Base-by-base conservation (phyloP, 2,888 invertebrate species). In the Drosophila colorata region DNA sequence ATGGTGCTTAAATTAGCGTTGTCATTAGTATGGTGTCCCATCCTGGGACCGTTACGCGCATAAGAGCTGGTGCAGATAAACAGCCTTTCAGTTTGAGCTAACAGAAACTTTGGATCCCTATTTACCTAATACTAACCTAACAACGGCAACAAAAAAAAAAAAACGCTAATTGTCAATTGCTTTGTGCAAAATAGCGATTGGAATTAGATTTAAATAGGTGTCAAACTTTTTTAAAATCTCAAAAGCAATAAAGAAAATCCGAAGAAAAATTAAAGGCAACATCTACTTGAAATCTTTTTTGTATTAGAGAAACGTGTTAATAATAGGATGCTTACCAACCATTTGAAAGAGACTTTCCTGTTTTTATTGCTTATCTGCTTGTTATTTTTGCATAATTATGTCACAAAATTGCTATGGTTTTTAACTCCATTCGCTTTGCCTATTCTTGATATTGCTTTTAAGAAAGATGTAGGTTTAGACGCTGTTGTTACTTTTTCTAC, bases 381-480 rank as follows among this genome's bases (percentile, higher is more conserved):
- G 55, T 74, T 68, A 33, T 69, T 58, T n/a, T 86, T 80, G 78
- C 76, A 85, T 90, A 90, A 90, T 90, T 90, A 90, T 79, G 82
- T 84, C 76, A 80, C 83, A 87, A 90, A 90, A 90, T 90, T 88
- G 88, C 79, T 71, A 87, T 90, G 90, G 87, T 90, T 90, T 76
- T 78, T 76, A 59, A 71, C 72, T 78, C 72, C 80, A 71, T 61
- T 41, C 70, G 66, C 64, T 65, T 80, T 81, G 71, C 58, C 1
- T n/a, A n/a, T n/a, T n/a, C n/a, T n/a, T n/a, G n/a, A n/a, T n/a
- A n/a, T n/a, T n/a, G n/a, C n/a, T n/a, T n/a, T 33, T 38, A 35
- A 33, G 33, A 44, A n/a, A 53, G 70, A 47, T 57, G 51, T 69
- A 74, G 43, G 51, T 65, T 40, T 20, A 69, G 49, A 4, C 41